These are phyloP conservation scores for Tetropium fuscum DNA, from an alignment of 2,888 invertebrate genomes.

Conservation along the genomic window DNA sequence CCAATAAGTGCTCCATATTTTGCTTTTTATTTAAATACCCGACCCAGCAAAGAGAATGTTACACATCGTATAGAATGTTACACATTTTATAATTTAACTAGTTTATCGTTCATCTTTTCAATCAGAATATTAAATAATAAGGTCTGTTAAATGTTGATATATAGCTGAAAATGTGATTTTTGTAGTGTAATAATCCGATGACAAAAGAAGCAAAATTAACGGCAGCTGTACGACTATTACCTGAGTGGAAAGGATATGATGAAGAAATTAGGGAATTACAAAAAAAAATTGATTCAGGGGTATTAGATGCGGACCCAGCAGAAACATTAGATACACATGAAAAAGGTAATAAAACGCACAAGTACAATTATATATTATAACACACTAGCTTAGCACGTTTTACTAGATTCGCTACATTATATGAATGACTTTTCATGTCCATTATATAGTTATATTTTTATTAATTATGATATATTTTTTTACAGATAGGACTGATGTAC, in stretches of 20 bases:
- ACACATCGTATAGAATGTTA: too few species aligned
- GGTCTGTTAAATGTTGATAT: too few species aligned
- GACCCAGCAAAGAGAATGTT: too few species aligned
- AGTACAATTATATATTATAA: conserved; percentile 9
- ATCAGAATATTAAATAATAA: too few species aligned
- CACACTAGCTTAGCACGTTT: background rate
- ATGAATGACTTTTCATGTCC: background rate
- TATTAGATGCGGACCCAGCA: conserved; percentile 60
- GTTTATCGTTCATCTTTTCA: too few species aligned
- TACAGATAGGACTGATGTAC: conserved; percentile 61
- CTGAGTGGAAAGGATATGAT: conserved; percentile 98
- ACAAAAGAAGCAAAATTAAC: conserved; percentile 99
- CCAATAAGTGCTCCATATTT: too few species aligned
- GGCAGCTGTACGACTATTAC: conserved; percentile 96
- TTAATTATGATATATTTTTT: conserved; percentile 44
- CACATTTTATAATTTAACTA: too few species aligned
- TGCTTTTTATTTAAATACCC: too few species aligned
- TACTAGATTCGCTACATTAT: background rate
- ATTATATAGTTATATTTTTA: conserved; percentile 2
- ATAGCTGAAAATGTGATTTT: too few species aligned
- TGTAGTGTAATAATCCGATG: conserved; percentile 99
- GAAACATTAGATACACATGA: conserved; percentile 34
- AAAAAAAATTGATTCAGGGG: conserved; percentile 70
- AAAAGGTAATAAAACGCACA: conserved; percentile 31
- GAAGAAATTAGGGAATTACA: conserved; percentile 87